These are phyloP conservation scores for Drosophila pseudoananassae DNA, from an alignment of 1,140 invertebrate genomes.

Conservation along the genomic window DNA sequence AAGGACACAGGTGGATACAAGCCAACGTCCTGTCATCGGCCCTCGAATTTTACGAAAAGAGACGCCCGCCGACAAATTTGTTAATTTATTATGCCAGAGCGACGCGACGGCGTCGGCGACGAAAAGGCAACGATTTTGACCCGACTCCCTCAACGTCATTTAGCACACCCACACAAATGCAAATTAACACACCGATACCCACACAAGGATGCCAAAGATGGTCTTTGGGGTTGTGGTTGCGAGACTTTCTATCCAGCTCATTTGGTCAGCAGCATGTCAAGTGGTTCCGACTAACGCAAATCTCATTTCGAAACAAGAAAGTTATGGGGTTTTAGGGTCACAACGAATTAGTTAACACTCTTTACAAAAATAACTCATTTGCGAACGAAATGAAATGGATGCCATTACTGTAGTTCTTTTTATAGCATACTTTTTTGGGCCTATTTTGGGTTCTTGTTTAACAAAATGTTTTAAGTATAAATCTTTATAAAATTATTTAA, in stretches of 20 bases:
- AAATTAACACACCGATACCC: constrained; percentile 7
- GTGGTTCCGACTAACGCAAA: constrained; percentile 59
- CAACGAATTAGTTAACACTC: not conserved
- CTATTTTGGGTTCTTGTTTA: not conserved
- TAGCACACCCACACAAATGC: constrained; percentile 36
- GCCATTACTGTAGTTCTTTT: not conserved
- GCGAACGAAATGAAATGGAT: not conserved
- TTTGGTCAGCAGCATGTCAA: constrained; percentile 64
- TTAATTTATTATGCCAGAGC: constrained; percentile 79
- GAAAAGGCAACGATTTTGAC: constrained; percentile 44
- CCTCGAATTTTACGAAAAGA: constrained; percentile 62
- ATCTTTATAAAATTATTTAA: not conserved
- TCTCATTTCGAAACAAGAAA: constrained; percentile 71
- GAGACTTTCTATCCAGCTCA: constrained; percentile 42
- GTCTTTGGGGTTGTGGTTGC: constrained; percentile 17
- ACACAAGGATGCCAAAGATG: constrained; percentile 45
- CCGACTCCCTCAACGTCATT: constrained; percentile 59
- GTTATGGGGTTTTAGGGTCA: not conserved
- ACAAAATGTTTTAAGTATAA: not conserved
- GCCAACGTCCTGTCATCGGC: constrained; percentile 66
- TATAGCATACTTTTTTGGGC: constrained; percentile 4
- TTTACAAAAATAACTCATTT: not conserved
- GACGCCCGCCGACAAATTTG: constrained; percentile 75
- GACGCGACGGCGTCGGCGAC: constrained; percentile 26
- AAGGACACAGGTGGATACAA: constrained; percentile 70